Percentiles rank a stretch among this genome's conserved stretches.
These are phyloP conservation scores for Struthidea cinerea DNA, from an alignment of 2,113 vertebrate species.

Conservation along the genomic window DNA sequence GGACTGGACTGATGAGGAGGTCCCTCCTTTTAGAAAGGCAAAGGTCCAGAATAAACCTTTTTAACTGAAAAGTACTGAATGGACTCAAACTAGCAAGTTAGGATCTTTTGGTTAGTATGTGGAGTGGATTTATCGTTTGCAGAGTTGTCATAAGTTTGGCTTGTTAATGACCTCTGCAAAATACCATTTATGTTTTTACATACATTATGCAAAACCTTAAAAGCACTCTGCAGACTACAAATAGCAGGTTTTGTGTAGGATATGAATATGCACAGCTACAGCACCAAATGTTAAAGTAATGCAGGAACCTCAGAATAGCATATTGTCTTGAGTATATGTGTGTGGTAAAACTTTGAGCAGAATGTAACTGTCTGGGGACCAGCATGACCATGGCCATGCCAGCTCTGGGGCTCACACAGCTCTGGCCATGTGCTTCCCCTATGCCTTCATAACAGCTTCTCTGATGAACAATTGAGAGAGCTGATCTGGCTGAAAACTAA, in stretches of 20 bases:
- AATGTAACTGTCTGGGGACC: background rate
- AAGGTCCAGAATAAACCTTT: background rate
- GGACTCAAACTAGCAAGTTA: background rate
- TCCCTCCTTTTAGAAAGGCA: background rate
- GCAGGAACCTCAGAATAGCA: background rate
- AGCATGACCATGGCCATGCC: fast-evolving
- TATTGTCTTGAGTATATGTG: background rate
- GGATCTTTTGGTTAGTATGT: background rate
- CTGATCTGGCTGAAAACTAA: background rate
- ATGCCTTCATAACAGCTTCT: background rate
- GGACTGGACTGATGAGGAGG: background rate
- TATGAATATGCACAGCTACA: background rate
- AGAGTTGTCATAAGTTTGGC: background rate
- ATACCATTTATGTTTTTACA: background rate
- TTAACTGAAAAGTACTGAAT: background rate
- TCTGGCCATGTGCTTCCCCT: background rate
- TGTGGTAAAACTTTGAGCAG: background rate
- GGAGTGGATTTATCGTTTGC: background rate
- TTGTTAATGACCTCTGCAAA: background rate
- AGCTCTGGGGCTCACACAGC: background rate
- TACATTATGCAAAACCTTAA: background rate
- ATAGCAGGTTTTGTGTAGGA: background rate
- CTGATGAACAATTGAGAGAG: background rate
- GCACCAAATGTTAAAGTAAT: background rate
- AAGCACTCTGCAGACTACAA: background rate